Conservation (phyloP, 23 tunicate genomes). For the Clavelina lepadiformis region DNA sequence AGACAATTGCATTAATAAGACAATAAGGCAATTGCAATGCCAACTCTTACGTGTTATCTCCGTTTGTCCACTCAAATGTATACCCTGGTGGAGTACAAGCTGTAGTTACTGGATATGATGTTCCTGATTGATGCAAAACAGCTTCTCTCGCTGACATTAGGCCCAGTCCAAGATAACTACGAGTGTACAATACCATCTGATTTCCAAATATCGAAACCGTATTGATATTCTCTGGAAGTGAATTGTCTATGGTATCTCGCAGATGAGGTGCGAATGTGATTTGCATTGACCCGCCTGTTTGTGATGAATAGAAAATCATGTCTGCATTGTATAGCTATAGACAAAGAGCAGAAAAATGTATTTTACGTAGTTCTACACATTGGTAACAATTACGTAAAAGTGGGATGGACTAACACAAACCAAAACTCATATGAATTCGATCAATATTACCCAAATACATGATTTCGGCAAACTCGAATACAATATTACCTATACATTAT, state of each 20-base stretch:
- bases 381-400: background rate
- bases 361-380: background rate
- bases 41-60: conserved; percentile 27
- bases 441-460: no score
- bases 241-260: conserved; percentile 14
- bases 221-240: conserved; percentile 16
- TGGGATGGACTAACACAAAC: no score
- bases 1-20: no score
- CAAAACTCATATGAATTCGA: no score
- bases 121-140: conserved; percentile 17
- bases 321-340: no score
- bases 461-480: no score
- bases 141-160: conserved; percentile 66
- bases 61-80: conserved; percentile 38
- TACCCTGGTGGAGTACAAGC: conserved; percentile 46
- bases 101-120: conserved; percentile 16
- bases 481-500: no score
- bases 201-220: conserved; percentile 36
- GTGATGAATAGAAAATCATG: no score
- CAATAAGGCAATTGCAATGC: no score
- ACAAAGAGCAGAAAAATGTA: background rate
- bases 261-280: conserved; percentile 54
- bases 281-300: conserved; percentile 81
- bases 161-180: conserved; percentile 74
- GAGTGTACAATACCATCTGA: conserved; percentile 39